Evolutionary conservation across 2,113 vertebrate genomes (phyloP), one percentile per base, ranked within the genome.

Genomic region (Bucco capensis): DNA sequence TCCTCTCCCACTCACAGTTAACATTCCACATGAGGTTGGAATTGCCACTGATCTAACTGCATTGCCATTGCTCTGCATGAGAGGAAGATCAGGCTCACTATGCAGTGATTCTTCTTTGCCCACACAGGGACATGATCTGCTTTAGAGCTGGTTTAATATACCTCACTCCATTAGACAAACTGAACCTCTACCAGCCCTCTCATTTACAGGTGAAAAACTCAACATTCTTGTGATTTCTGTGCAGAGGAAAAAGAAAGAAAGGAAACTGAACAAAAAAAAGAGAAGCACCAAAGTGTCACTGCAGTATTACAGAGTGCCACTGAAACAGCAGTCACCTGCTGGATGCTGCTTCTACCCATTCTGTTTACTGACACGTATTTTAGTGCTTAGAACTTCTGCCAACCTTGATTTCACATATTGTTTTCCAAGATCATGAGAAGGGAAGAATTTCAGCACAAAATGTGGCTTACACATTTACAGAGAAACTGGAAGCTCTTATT

Each of bases 61-160:
- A 0, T 1, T 21, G 12, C 31, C 19, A 2, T 6, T 28, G 38
- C 53, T 40, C 56, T 53, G 33, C 58, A 42, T 0, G 6, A 0
- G 4, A 49, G 57, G 9, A 30, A 66, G 38, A 21, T 24, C 51
- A 75, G 46, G 25, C 15, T 9, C 21, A 4, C 38, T 21, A 8
- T 2, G 23, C 33, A 22, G 3, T 28, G 16, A 49, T 23, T 42
- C 25, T 46, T 61, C 56, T 28, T 37, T 31, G 49, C 27, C 44
- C 56, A 35, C 56, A 35, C 38, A 23, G 18, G 37, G 65, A 30
- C 27, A 24, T 8, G 17, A 37, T 7, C 46, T 38, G 62, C 37
- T 76, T 67, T 62, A 30, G 42, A 69, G 62, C 30, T 77, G 40
- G 37, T 16, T 37, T n/a, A 25, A 40, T 7, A 10, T 0, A 61